Evolutionary conservation across 1,140 invertebrate genomes (phyloP).

Genomic region (Manduca sexta): DNA sequence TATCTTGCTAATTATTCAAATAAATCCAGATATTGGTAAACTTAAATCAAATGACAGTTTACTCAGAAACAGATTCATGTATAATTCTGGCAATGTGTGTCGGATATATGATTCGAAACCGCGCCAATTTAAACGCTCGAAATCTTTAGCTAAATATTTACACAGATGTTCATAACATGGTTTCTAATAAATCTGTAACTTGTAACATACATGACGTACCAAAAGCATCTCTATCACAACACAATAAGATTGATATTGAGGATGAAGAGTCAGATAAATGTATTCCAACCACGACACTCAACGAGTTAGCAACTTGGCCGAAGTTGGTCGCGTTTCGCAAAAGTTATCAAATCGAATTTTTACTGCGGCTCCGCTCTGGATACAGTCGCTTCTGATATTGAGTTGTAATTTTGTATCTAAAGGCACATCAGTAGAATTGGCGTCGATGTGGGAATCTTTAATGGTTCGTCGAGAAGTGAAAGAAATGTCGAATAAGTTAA

Average conservation of each 20-base stretch:
- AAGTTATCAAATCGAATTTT: slow-evolving; percentile 25
- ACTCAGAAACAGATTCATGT: too few species aligned
- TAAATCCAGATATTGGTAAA: too few species aligned
- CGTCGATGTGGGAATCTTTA: not conserved
- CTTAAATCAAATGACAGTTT: too few species aligned
- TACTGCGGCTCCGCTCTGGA: slow-evolving; percentile 15
- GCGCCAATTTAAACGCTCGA: slow-evolving; percentile 4
- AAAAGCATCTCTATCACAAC: too few species aligned
- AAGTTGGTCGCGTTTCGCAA: slow-evolving; percentile 14
- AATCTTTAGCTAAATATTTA: slow-evolving; percentile 14
- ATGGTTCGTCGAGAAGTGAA: not conserved
- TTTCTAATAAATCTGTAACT: slow-evolving; percentile 3
- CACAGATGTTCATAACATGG: slow-evolving; percentile 12
- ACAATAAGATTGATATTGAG: too few species aligned
- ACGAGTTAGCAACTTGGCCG: slow-evolving; percentile 13
- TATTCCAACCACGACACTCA: slow-evolving; percentile 12
- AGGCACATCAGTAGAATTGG: not conserved
- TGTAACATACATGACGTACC: too few species aligned
- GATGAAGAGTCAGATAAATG: not conserved
- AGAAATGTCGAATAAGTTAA: not conserved
- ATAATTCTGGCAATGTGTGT: too few species aligned
- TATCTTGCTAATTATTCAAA: too few species aligned
- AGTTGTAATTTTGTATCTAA: slow-evolving; percentile 4
- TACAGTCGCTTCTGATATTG: slow-evolving; percentile 2
- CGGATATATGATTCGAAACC: slow-evolving; percentile 4